Conservation (phyloP, 1,140 invertebrate genomes). For the Kradibia gibbosae region DNA sequence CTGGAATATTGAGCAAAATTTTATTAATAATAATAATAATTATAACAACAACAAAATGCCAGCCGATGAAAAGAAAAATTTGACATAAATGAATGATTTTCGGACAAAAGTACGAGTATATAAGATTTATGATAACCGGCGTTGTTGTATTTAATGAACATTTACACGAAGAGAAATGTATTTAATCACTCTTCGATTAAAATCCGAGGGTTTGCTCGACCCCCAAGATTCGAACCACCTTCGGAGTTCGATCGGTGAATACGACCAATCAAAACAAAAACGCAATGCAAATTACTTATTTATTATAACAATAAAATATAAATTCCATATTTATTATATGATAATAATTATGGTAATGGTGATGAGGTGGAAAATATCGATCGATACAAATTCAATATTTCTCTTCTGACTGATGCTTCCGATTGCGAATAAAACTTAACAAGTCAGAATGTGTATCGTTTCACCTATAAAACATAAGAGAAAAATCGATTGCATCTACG, state of each 20-base stretch:
- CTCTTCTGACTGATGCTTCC: background rate
- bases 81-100: constrained; percentile 54
- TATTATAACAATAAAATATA: constrained; percentile 21
- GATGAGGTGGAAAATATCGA: background rate
- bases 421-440: background rate
- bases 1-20: background rate
- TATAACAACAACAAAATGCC: background rate
- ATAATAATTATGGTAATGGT: constrained; percentile 18
- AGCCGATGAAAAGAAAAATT: background rate
- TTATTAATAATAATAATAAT: background rate
- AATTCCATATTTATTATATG: too few species aligned
- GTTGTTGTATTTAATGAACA: constrained; percentile 58
- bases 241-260: constrained; percentile 32
- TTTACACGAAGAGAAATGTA: constrained; percentile 19
- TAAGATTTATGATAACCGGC: constrained; percentile 57
- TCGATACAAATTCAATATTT: background rate
- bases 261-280: constrained; percentile 46
- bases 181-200: constrained; percentile 42
- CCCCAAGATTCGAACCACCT: constrained; percentile 28
- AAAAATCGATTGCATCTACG: background rate
- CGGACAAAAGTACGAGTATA: constrained; percentile 54
- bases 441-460: background rate
- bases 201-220: constrained; percentile 47
- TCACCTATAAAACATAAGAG: background rate
- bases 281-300: constrained; percentile 15